Percentiles rank a stretch among this genome's conserved stretches.
Conservation (phyloP, 1,140 invertebrate genomes). For the Varroa destructor region DNA sequence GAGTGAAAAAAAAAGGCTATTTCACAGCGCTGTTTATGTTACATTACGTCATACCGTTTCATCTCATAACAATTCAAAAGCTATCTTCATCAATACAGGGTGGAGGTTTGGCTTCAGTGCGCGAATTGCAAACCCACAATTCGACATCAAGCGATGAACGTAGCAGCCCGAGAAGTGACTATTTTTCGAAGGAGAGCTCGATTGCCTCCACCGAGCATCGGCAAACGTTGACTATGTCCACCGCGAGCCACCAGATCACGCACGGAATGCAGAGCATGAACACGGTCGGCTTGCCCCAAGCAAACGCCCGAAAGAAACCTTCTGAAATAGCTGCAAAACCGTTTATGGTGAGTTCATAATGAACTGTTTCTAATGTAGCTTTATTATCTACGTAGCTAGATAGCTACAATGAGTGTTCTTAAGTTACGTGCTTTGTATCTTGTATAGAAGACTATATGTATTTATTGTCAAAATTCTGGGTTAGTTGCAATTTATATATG, state of each 20-base stretch:
- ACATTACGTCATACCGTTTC: too few relatives aligned
- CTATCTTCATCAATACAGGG: background rate
- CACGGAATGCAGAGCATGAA: conserved; percentile 8
- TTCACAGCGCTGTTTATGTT: too few relatives aligned
- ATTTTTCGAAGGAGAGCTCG: conserved; percentile 22
- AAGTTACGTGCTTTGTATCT: too few relatives aligned
- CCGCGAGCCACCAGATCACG: background rate
- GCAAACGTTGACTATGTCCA: background rate
- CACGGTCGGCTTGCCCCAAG: conserved; percentile 22
- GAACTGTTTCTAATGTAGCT: too few relatives aligned
- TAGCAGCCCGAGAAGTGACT: conserved; percentile 18
- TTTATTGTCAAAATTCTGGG: too few relatives aligned
- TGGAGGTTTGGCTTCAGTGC: background rate
- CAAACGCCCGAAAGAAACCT: conserved; percentile 1
- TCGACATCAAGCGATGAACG: conserved; percentile 26
- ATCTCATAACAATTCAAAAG: background rate
- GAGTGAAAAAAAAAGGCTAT: too few relatives aligned
- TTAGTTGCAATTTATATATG: too few relatives aligned
- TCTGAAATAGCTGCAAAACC: conserved; percentile 9
- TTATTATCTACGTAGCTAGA: too few relatives aligned
- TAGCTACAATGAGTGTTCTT: too few relatives aligned
- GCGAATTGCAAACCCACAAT: conserved; percentile 12
- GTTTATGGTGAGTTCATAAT: conserved; percentile 4
- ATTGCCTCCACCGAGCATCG: conserved; percentile 13
- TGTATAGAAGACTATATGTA: too few relatives aligned